These are phyloP conservation scores for Poeciliopsis infans DNA, from an alignment of 2,797 vertebrate genomes.

Conservation along the genomic window DNA sequence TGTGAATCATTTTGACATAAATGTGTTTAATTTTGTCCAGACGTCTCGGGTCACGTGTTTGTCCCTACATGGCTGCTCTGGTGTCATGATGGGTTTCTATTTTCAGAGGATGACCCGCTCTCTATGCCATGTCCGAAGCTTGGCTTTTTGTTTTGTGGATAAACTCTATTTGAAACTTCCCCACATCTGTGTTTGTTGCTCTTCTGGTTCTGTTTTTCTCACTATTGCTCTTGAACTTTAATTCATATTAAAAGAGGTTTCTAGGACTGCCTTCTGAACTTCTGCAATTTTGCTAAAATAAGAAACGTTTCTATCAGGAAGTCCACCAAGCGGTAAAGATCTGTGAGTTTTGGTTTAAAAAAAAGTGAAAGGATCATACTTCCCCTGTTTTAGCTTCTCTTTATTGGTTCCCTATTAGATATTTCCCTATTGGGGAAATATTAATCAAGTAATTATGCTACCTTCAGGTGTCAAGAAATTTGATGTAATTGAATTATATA, in stretches of 20 bases:
- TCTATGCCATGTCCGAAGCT: background rate
- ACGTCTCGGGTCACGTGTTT: background rate
- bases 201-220: background rate
- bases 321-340: too few species aligned
- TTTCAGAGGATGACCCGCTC: background rate
- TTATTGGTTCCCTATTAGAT: too few species aligned
- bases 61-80: background rate
- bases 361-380: too few species aligned
- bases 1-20: background rate
- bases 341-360: too few species aligned
- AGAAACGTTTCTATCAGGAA: background rate
- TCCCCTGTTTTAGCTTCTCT: too few species aligned
- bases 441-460: too few species aligned
- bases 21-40: background rate
- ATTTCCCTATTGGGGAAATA: too few species aligned
- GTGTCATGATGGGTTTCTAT: too few species aligned
- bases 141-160: background rate
- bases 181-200: background rate
- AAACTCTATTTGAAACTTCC: background rate
- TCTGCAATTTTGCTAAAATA: background rate
- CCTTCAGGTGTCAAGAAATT: too few species aligned
- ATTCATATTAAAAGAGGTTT: background rate
- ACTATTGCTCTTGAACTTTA: background rate
- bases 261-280: background rate
- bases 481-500: too few species aligned